Conservation (phyloP, 2,113 vertebrate genomes). For the Dendrocopos noguchii region DNA sequence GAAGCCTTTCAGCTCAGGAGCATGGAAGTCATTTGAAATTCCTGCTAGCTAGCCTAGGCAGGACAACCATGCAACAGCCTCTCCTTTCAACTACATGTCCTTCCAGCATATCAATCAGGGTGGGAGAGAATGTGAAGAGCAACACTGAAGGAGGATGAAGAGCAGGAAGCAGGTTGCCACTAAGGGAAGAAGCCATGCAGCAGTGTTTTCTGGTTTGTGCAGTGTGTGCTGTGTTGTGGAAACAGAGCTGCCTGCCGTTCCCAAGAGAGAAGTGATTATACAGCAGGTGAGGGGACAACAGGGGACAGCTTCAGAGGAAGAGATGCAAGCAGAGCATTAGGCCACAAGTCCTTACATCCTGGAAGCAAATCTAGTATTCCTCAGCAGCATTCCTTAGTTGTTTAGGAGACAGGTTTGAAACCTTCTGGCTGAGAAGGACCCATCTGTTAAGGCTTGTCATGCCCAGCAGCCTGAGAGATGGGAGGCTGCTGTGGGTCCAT, state of each 20-base stretch:
- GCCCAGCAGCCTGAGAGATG: neutral
- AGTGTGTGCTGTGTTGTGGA: neutral
- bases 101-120: neutral
- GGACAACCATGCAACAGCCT: neutral
- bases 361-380: conserved; percentile 3
- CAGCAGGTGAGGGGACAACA: neutral
- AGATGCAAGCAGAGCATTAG: neutral
- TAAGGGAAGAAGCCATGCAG: neutral
- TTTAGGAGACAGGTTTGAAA: neutral
- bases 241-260: neutral
- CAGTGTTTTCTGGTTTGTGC: neutral
- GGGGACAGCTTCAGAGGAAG: neutral
- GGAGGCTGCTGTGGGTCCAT: neutral
- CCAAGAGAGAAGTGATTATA: neutral
- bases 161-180: neutral
- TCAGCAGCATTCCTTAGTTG: conserved; percentile 13
- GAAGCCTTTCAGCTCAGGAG: neutral
- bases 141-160: neutral
- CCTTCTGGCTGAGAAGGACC: neutral
- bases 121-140: neutral
- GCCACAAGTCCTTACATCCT: conserved; percentile 2
- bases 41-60: neutral
- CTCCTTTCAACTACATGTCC: neutral
- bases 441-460: conserved; percentile 14
- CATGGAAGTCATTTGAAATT: neutral